These are phyloP conservation scores for Scaptomyza montana DNA, from an alignment of 1,140 invertebrate genomes.

Conservation along the genomic window DNA sequence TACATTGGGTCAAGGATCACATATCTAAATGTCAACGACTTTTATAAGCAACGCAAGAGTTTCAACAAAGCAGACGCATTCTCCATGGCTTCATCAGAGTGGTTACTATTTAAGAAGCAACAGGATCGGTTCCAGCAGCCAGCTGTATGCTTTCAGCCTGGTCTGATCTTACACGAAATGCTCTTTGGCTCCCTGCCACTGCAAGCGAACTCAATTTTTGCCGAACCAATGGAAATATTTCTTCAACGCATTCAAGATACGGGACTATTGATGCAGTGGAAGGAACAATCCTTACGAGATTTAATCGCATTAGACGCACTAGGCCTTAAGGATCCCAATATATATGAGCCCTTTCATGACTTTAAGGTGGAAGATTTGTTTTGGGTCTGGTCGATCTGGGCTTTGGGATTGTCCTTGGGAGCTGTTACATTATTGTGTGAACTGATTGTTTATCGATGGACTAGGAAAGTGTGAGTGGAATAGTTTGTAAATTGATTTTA, in stretches of 20 bases:
- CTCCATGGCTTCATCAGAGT: constrained; percentile 21
- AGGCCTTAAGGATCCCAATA: constrained; percentile 39
- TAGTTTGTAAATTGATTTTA: neutral
- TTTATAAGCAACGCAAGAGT: neutral
- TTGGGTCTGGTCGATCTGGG: constrained; percentile 40
- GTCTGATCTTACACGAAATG: constrained; percentile 21
- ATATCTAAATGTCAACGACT: constrained; percentile 7
- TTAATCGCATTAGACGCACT: constrained; percentile 45
- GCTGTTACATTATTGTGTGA: constrained; percentile 28
- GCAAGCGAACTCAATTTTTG: constrained; percentile 58
- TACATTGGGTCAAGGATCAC: constrained; percentile 18
- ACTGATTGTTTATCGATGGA: constrained; percentile 3
- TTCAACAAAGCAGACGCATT: constrained; percentile 37
- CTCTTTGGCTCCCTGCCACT: constrained; percentile 45
- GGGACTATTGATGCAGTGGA: constrained; percentile 48
- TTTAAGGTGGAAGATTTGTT: constrained; percentile 53
- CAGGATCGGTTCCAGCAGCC: constrained; percentile 52
- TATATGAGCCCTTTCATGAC: constrained; percentile 27
- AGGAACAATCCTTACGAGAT: constrained; percentile 35
- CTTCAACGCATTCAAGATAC: constrained; percentile 34
- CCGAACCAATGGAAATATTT: constrained; percentile 40
- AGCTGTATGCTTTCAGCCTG: constrained; percentile 11
- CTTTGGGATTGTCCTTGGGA: neutral
- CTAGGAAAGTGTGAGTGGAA: neutral
- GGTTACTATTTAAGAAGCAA: constrained; percentile 31